phyloP scores from a whole-genome alignment of 1,140 invertebrate genomes.

The Scaptomyza graminum region DNA sequence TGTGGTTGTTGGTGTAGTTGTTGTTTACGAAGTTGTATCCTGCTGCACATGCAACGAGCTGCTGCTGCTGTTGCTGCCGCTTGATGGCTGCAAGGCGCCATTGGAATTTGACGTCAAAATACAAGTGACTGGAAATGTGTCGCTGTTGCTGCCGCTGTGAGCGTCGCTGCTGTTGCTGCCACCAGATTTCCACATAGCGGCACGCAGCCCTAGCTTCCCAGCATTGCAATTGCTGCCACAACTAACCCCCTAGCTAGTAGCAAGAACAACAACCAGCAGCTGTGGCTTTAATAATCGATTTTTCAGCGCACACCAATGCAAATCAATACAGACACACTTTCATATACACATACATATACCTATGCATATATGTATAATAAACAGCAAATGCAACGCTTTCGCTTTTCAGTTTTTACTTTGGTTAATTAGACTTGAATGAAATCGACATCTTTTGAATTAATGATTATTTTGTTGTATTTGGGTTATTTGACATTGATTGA shows the following conservation, averaged over 20 bases:
- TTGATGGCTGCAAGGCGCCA: constrained; percentile 74
- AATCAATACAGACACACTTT: constrained; percentile 46
- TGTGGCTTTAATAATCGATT: constrained; percentile 80
- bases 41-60: constrained; percentile 75
- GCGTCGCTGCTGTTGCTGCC: constrained; percentile 36
- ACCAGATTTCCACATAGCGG: constrained; percentile 66
- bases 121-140: constrained; percentile 75
- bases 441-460: constrained; percentile 9
- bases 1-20: constrained; percentile 30
- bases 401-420: constrained; percentile 22
- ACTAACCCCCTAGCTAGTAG: constrained; percentile 37
- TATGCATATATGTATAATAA: background rate
- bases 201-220: constrained; percentile 62
- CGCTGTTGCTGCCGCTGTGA: constrained; percentile 53
- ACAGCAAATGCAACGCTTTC: constrained; percentile 41
- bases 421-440: background rate
- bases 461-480: background rate
- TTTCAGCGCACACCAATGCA: constrained; percentile 62
- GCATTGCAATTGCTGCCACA: constrained; percentile 30
- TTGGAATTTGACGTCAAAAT: constrained; percentile 75
- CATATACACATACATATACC: constrained; percentile 21
- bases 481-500: background rate
- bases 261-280: constrained; percentile 66
- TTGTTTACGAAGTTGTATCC: constrained; percentile 44
- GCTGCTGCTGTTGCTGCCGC: constrained; percentile 47